Percentiles rank a stretch among this genome's conserved stretches.
These are phyloP conservation scores for Paraplagusia blochii DNA, from an alignment of 2,113 vertebrate species.

Conservation along the genomic window DNA sequence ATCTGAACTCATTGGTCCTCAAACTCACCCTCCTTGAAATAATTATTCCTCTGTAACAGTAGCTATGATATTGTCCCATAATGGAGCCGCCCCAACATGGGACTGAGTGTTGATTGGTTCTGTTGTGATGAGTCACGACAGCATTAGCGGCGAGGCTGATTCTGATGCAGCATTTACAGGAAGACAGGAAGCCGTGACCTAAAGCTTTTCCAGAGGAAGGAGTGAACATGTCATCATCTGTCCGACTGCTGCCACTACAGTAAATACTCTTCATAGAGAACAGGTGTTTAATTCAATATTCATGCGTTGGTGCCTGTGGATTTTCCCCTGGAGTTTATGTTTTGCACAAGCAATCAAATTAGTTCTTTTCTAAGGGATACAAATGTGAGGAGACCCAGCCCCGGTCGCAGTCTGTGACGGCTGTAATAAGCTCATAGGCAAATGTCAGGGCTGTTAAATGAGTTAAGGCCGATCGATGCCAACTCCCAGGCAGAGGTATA, in stretches of 20 bases:
- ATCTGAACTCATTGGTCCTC: too few species aligned
- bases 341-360: constrained; percentile 46
- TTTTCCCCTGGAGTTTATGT: constrained; percentile 31
- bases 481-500: constrained; percentile 50
- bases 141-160: too few species aligned
- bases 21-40: too few species aligned
- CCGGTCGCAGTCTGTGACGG: constrained; percentile 44
- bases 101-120: too few species aligned
- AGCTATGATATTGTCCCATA: too few species aligned
- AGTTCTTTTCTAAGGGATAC: constrained; percentile 32
- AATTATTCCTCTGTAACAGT: too few species aligned
- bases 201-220: too few species aligned
- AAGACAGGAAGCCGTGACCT: too few species aligned
- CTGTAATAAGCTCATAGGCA: constrained; percentile 69
- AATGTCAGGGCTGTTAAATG: constrained; percentile 68
- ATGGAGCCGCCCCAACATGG: too few species aligned
- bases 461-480: constrained; percentile 66
- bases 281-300: constrained; percentile 3
- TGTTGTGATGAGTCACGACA: too few species aligned
- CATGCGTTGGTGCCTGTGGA: not conserved
- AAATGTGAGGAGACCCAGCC: constrained; percentile 45
- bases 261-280: constrained; percentile 2
- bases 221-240: too few species aligned
- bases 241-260: not conserved
- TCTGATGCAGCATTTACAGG: too few species aligned